These are phyloP conservation scores for Drosophila carrolli DNA, from an alignment of 1,140 invertebrate species.

Conservation along the genomic window DNA sequence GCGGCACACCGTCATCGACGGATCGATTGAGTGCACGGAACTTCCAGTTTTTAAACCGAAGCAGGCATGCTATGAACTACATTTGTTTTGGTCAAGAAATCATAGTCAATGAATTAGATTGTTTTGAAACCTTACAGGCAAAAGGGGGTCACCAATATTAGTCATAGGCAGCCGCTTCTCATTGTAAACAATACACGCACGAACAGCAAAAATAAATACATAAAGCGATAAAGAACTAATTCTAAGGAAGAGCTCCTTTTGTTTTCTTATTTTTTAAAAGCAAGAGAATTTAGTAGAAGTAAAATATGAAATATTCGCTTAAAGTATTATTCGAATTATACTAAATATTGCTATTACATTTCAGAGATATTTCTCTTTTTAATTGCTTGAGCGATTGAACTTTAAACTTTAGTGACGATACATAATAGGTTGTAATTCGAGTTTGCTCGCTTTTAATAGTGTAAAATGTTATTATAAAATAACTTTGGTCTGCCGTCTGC, in stretches of 20 bases:
- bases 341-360: no score
- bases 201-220: neutral
- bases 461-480: neutral
- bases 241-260: neutral
- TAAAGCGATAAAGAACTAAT: neutral
- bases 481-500: slow-evolving; percentile 18
- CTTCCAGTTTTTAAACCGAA: neutral
- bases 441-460: neutral
- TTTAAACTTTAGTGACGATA: no score
- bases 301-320: no score
- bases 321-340: no score
- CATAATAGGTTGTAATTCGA: neutral
- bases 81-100: slow-evolving; percentile 1
- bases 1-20: slow-evolving; percentile 51
- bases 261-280: neutral
- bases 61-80: neutral
- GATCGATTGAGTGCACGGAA: slow-evolving; percentile 47
- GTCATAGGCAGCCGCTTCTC: neutral
- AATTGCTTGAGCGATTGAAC: neutral
- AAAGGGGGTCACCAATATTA: slow-evolving; percentile 4
- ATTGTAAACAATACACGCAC: neutral
- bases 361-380: no score
- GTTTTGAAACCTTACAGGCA: neutral
- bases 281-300: no score
- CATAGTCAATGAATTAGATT: neutral